Base-by-base conservation (phyloP, 2,113 vertebrate species). In the Thalassarche chlororhynchos region DNA sequence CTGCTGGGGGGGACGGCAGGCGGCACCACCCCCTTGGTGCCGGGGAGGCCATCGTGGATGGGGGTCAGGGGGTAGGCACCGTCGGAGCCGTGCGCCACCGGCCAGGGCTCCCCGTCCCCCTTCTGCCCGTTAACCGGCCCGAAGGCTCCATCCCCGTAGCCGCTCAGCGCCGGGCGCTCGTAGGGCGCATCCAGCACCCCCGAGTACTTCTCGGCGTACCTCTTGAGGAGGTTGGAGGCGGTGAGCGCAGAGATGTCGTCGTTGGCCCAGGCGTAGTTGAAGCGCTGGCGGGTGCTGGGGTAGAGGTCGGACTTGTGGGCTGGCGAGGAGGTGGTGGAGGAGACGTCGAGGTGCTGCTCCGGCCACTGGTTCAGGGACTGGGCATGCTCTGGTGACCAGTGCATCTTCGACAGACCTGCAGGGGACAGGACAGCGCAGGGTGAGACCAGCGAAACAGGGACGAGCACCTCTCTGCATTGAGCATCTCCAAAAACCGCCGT, bases 321-420 rank as follows among this genome's bases (percentile, higher is more conserved):
- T 1, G 99, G 99, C 1, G 99, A 99, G 31, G 99, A 99, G 78
- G 99, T 99, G 32, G 99, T 99, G 96, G 99, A 99, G 93, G 99
- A 99, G 87, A 99, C 99, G 26, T 99, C 99, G 94, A 99, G 98
- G 98, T 99, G 99, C 98, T 99, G 99, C 98, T 99, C 99, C 83
- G 99, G 99, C 99, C 99, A 99, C 98, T 99, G 99, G 99, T 98
- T 99, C 97, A 99, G 99, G 97, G 99, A 97, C 99, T 99, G 99
- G 99, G 99, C 99, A 99, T 99, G 99, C 98, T 99, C 99, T 98
- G 99, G 99, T 98, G 99, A 99, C 99, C 99, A 99, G 99, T 99
- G 99, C 99, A 99, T 99, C 99, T 99, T 99, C 98, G 97, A 99
- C 97, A 99, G 98, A 97, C 52, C 97, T 97, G 82, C 0, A 44